phyloP scores from a whole-genome alignment of 2,888 invertebrate genomes.

The Rhingia campestris region DNA sequence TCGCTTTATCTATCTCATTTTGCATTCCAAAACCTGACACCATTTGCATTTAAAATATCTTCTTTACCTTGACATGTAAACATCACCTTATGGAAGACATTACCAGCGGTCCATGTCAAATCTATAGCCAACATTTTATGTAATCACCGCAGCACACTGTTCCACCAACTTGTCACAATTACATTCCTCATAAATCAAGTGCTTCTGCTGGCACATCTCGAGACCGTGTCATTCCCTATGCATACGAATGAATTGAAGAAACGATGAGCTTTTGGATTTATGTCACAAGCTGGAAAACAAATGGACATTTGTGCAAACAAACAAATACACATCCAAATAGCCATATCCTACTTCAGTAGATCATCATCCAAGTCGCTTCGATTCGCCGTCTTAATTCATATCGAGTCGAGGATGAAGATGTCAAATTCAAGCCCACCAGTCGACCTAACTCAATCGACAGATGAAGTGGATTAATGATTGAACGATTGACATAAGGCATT shows the following conservation, averaged over 20 bases:
- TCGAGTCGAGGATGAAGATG: slow-evolving; percentile 18
- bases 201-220: not conserved
- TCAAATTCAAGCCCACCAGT: slow-evolving; percentile 13
- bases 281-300: slow-evolving; percentile 44
- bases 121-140: slow-evolving; percentile 23
- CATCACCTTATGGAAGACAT: not conserved
- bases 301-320: slow-evolving; percentile 39
- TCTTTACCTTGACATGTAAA: not conserved
- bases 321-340: not conserved
- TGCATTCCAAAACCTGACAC: not conserved
- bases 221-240: slow-evolving; percentile 8
- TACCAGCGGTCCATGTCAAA: not conserved
- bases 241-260: slow-evolving; percentile 48
- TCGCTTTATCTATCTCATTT: not conserved
- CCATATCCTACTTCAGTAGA: not conserved
- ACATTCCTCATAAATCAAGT: slow-evolving; percentile 42
- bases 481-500: slow-evolving; percentile 59
- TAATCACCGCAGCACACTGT: slow-evolving; percentile 36
- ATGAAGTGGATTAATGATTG: slow-evolving; percentile 68
- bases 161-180: slow-evolving; percentile 50
- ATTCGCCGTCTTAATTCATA: slow-evolving; percentile 24
- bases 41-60: too few relatives aligned
- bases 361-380: not conserved
- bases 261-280: slow-evolving; percentile 42
- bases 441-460: slow-evolving; percentile 53